Base-by-base conservation (phyloP, 2,113 vertebrate genomes). In the Rana temporaria region DNA sequence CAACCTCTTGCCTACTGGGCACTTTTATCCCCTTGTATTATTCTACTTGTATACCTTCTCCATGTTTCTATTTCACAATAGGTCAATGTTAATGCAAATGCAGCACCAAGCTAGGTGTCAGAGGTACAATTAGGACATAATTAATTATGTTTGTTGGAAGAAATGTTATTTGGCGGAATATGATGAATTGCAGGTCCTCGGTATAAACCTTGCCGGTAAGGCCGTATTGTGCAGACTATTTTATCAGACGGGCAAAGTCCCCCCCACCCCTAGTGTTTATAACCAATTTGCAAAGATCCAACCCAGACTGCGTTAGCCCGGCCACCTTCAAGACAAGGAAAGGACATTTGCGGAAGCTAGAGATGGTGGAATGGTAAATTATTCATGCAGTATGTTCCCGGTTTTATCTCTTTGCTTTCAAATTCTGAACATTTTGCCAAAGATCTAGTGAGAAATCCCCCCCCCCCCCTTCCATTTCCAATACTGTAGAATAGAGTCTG, bases 51-150 rank as follows among this genome's bases (percentile, higher is more conserved):
- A 48, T 11, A 12, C 17, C 6, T 34, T 34, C 17, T n/a, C 53
- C 55, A 19, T 32, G 53, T 52, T 53, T 65, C 11, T 19, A 53
- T 63, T 7, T 24, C 42, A 22, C 42, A 53, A 24, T 64, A 52
- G 19, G 24, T 53, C 22, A 18, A 30, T 14, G 30, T 11, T 12
- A 65, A 32, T 26, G 75, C 42, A 77, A 63, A 52, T 38, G 42
- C 5, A 26, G 6, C n/a, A 22, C 20, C 19, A 11, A 60, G 20
- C 6, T 1, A 24, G 52, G 38, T 63, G 24, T 19, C 67, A 72
- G 22, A n/a, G 22, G 79, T 62, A 30, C 32, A 72, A 73, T 65
- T 56, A 81, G 7, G 38, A 19, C 63, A 18, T 81, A 55, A 81
- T 73, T 69, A 72, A 65, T 52, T 60, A 22, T n/a, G 42, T 79